Evolutionary conservation across 2,888 invertebrate species (phyloP).

Genomic region (Yponomeuta plumbellus): DNA sequence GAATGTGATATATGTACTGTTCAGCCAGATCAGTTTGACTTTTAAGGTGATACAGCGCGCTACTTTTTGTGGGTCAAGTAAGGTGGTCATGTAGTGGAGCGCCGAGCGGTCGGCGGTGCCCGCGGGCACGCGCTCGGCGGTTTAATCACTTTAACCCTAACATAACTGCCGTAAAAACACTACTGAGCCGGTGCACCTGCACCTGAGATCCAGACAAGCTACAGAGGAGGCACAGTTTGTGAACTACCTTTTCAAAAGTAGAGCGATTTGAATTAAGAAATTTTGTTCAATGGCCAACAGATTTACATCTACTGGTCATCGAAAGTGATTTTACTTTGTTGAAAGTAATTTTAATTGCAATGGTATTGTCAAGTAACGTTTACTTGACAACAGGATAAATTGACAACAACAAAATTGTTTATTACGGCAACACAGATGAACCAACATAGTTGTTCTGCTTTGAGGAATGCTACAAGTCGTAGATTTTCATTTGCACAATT

Average conservation of each 20-base stretch:
- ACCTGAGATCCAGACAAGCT: constrained; percentile 24
- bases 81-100: neutral
- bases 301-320: no score
- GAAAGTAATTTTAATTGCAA: no score
- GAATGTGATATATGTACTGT: constrained; percentile 63
- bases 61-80: neutral
- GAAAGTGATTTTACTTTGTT: no score
- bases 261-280: no score
- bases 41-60: neutral
- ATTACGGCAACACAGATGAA: no score
- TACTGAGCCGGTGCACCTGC: constrained; percentile 40
- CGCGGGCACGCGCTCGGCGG: constrained; percentile 57
- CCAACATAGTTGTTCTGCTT: no score
- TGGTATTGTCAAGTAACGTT: no score
- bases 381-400: no score
- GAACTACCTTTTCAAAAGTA: neutral
- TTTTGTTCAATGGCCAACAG: no score
- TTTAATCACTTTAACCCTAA: constrained; percentile 57
- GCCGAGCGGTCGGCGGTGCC: constrained; percentile 39
- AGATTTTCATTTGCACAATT: no score
- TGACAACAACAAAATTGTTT: no score
- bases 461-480: no score
- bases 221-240: neutral
- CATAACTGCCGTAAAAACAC: constrained; percentile 53
- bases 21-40: neutral